Evolutionary conservation across 2,113 vertebrate species (phyloP).

Genomic region (Sylvietta virens): DNA sequence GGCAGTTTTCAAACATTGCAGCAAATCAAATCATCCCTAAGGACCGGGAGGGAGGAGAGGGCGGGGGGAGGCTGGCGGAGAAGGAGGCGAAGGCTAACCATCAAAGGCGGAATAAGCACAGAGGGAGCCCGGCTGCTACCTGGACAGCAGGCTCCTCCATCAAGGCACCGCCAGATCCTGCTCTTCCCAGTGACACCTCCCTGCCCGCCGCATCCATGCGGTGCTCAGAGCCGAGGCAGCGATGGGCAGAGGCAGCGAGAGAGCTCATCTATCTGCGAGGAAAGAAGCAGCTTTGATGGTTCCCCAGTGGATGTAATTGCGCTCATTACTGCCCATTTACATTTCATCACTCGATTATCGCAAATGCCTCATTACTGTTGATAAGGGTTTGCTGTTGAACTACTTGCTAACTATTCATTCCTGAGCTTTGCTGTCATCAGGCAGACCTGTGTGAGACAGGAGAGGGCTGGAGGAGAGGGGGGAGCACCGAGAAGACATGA

Average conservation of each 20-base stretch:
- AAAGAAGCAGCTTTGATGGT: constrained; percentile 77
- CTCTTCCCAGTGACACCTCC: constrained; percentile 5
- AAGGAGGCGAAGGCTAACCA: constrained; percentile 49
- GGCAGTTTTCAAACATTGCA: constrained; percentile 86
- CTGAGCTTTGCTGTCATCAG: constrained; percentile 61
- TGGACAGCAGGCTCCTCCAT: neutral
- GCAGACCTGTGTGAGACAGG: neutral
- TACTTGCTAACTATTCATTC: constrained; percentile 74
- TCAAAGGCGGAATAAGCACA: constrained; percentile 72
- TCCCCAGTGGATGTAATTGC: constrained; percentile 86
- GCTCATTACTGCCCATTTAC: constrained; percentile 93
- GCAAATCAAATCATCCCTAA: constrained; percentile 86
- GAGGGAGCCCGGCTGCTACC: constrained; percentile 66
- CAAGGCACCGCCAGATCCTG: neutral
- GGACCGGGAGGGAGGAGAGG: constrained; percentile 54
- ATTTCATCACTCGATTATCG: constrained; percentile 91
- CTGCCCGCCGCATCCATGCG: neutral
- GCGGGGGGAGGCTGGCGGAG: neutral
- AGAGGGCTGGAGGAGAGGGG: neutral
- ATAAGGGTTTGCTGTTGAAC: constrained; percentile 72
- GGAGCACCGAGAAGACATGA: neutral
- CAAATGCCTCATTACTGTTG: constrained; percentile 81
- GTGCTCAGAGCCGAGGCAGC: constrained; percentile 16
- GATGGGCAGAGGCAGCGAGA: constrained; percentile 57
- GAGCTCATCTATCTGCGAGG: constrained; percentile 78